Conservation (phyloP, 2,113 vertebrate genomes). For the Peucedramus taeniatus region DNA sequence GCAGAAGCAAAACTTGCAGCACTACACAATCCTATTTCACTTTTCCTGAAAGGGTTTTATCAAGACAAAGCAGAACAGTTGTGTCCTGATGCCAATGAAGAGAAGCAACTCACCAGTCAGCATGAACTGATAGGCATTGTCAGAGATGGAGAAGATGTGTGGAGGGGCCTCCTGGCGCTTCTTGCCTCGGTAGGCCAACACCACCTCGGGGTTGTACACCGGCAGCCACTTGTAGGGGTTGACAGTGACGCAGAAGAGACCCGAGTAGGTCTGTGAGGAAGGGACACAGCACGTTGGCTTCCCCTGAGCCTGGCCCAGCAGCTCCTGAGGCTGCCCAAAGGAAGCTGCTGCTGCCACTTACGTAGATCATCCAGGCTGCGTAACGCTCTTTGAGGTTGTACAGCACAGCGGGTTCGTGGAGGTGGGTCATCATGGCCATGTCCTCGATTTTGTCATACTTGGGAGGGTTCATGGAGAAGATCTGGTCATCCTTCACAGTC, state of each 20-base stretch:
- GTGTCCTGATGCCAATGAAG: neutral
- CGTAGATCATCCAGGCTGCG: slow-evolving; percentile 10
- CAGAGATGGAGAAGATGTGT: slow-evolving; percentile 80
- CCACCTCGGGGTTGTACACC: slow-evolving; percentile 79
- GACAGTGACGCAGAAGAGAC: slow-evolving; percentile 57
- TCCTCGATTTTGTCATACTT: slow-evolving; percentile 89
- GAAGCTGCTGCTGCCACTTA: slow-evolving; percentile 54
- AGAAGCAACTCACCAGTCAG: slow-evolving; percentile 56
- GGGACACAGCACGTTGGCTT: neutral
- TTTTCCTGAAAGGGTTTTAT: neutral
- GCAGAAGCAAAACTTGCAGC: neutral
- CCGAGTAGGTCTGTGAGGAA: neutral
- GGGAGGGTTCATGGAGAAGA: slow-evolving; percentile 66
- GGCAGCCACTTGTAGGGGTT: slow-evolving; percentile 85
- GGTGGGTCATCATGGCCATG: slow-evolving; percentile 91
- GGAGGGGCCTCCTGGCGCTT: slow-evolving; percentile 74
- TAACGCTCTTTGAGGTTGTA: slow-evolving; percentile 58
- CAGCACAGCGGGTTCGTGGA: neutral
- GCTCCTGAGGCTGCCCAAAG: neutral
- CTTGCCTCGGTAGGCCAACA: slow-evolving; percentile 75
- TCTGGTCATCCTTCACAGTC: neutral
- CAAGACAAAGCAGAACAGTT: neutral
- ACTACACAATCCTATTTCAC: neutral
- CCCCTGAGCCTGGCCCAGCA: neutral
- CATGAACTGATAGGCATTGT: slow-evolving; percentile 79